Evolutionary conservation across 2,113 vertebrate genomes (phyloP).

Genomic region (Romanogobio albipinnatus): DNA sequence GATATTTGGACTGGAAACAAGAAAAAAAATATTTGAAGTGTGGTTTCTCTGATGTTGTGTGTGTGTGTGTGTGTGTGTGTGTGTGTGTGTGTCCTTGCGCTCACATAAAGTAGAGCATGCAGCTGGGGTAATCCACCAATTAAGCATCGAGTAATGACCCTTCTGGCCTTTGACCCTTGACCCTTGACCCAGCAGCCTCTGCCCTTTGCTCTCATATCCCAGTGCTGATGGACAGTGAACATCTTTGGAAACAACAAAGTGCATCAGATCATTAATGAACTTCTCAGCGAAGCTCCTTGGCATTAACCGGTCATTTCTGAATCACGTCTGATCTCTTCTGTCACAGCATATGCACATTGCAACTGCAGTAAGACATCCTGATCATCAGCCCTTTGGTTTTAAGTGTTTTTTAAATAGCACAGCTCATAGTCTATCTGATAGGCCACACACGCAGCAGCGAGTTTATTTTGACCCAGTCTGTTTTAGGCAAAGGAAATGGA

Average conservation of each 20-base stretch:
- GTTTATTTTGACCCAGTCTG: constrained; percentile 18
- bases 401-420: constrained; percentile 8
- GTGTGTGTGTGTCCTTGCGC: constrained; percentile 5
- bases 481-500: constrained; percentile 3
- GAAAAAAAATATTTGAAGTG: too few species aligned
- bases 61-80: constrained; percentile 21
- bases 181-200: constrained; percentile 42
- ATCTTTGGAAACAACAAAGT: constrained; percentile 38
- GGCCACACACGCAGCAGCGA: constrained; percentile 10
- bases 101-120: constrained; percentile 17
- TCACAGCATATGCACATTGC: too few species aligned
- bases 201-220: constrained; percentile 42
- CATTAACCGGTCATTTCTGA: background rate
- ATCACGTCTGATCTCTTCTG: background rate
- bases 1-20: too few species aligned
- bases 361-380: too few species aligned
- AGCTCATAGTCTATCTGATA: background rate
- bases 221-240: constrained; percentile 47
- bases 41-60: background rate
- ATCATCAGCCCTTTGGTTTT: background rate
- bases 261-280: constrained; percentile 17
- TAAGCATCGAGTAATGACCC: constrained; percentile 47
- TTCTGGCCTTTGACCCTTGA: constrained; percentile 22
- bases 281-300: background rate
- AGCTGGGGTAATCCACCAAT: constrained; percentile 53